Base-by-base conservation (phyloP, 2,797 vertebrate genomes). In the Poecilia velifera region DNA sequence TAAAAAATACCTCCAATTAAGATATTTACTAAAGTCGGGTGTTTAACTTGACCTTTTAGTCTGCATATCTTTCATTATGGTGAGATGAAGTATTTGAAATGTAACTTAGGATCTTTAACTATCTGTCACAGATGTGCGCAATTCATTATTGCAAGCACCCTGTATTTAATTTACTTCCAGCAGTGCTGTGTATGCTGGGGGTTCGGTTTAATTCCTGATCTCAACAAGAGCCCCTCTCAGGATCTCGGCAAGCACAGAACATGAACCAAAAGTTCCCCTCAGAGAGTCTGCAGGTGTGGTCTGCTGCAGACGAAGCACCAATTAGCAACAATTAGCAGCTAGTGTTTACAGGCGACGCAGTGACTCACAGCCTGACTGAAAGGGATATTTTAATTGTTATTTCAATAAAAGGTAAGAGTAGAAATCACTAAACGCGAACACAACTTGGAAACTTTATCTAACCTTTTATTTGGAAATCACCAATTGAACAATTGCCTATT, bases 241-340 rank as follows among this genome's bases (percentile, higher is more conserved):
- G 68, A 81, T 81, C 88, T 77, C 76, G 77, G 85, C 80, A 77
- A 76, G 79, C 78, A 75, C 72, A 83, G 70, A 76, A 78, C 78
- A 89, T 74, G 59, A 84, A 78, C 86, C 79, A 83, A 80, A 77
- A 47, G 72, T 79, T 83, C 43, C 80, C 92, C 39, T 3, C 83
- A 76, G 84, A 79, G 82, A 84, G 39, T 75, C 84, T 7, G 39
- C 79, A 81, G 74, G 46, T 78, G 80, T 85, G 47, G 3, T 76
- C 86, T 71, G 75, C 72, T 31, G 73, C 59, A 85, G 78, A 82
- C 79, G 80, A 84, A 80, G 78, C 81, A 82, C 76, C 78, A 64
- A 85, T 88, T 82, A 89, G 73, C 71, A 76, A 68, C 79, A 82
- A 84, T 90, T 84, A 88, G 72, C 75, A 84, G 77, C 86, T 82